These are phyloP conservation scores for Climacteris rufus DNA, from an alignment of 2,113 vertebrate genomes.

Conservation along the genomic window DNA sequence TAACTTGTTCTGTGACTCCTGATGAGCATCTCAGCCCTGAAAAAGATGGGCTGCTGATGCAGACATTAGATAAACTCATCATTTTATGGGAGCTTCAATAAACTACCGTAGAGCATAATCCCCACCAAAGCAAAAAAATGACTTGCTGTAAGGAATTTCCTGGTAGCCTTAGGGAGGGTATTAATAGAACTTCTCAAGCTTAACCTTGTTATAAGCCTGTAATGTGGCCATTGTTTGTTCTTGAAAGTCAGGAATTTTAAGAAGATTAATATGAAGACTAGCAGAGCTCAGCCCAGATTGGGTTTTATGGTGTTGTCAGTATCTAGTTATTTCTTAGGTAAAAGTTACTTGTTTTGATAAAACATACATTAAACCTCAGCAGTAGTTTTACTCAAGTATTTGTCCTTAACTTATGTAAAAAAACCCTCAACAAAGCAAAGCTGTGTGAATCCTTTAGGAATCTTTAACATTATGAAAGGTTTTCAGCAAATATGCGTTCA, in stretches of 20 bases:
- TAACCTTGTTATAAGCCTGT: slow-evolving; percentile 58
- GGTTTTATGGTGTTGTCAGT: slow-evolving; percentile 52
- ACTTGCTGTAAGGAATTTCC: slow-evolving; percentile 64
- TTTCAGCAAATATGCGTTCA: not conserved
- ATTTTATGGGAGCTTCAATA: slow-evolving; percentile 9
- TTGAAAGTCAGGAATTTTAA: slow-evolving; percentile 69
- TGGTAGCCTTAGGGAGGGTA: slow-evolving; percentile 43
- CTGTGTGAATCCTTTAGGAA: not conserved
- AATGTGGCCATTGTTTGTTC: slow-evolving; percentile 30
- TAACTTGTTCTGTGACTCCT: slow-evolving; percentile 48
- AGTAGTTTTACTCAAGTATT: not conserved
- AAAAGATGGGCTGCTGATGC: slow-evolving; percentile 27
- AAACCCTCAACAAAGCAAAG: not conserved
- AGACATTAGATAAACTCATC: slow-evolving; percentile 55
- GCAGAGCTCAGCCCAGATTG: slow-evolving; percentile 4
- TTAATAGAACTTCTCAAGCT: slow-evolving; percentile 64
- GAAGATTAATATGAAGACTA: slow-evolving; percentile 56
- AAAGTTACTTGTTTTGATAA: not conserved
- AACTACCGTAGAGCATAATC: slow-evolving; percentile 39
- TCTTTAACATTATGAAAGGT: not conserved
- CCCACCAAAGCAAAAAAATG: slow-evolving; percentile 30
- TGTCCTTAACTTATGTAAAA: not conserved
- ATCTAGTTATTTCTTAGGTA: slow-evolving; percentile 49
- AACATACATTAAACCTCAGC: not conserved
- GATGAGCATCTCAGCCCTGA: slow-evolving; percentile 22